A percentile compares a stretch with the other conserved stretches of the same genome.
Conservation (phyloP, 1,140 invertebrate genomes). For the Hyphantria cunea region DNA sequence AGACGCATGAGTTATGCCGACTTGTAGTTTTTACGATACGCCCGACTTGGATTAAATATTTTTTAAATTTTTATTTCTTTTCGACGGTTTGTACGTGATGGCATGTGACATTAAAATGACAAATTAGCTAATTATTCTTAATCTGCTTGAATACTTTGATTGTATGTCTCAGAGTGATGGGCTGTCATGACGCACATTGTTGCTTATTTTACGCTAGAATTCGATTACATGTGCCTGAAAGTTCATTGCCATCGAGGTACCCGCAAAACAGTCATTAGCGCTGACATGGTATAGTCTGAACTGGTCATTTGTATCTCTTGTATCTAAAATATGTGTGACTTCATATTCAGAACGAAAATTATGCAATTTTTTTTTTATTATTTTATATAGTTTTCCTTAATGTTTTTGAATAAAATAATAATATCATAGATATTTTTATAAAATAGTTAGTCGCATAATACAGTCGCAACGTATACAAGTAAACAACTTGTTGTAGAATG, state of each 20-base stretch:
- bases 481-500: too few species aligned
- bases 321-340: too few species aligned
- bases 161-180: constrained; percentile 47
- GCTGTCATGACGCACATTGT: constrained; percentile 45
- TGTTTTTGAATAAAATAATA: too few species aligned
- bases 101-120: constrained; percentile 81
- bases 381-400: too few species aligned
- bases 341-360: not conserved
- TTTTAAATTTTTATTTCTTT: constrained; percentile 64
- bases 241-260: constrained; percentile 31
- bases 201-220: constrained; percentile 43
- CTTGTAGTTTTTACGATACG: constrained; percentile 77
- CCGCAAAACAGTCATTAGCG: constrained; percentile 13
- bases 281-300: not conserved
- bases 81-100: constrained; percentile 65
- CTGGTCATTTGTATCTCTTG: not conserved
- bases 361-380: too few species aligned
- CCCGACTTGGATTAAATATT: constrained; percentile 75
- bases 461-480: too few species aligned
- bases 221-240: constrained; percentile 17
- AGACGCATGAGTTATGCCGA: constrained; percentile 75
- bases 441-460: too few species aligned
- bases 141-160: constrained; percentile 60
- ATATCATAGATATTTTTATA: too few species aligned
- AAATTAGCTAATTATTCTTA: constrained; percentile 81